Evolutionary conservation across 2,113 vertebrate species (phyloP).

Genomic region (Gasterosteus aculeatus): DNA sequence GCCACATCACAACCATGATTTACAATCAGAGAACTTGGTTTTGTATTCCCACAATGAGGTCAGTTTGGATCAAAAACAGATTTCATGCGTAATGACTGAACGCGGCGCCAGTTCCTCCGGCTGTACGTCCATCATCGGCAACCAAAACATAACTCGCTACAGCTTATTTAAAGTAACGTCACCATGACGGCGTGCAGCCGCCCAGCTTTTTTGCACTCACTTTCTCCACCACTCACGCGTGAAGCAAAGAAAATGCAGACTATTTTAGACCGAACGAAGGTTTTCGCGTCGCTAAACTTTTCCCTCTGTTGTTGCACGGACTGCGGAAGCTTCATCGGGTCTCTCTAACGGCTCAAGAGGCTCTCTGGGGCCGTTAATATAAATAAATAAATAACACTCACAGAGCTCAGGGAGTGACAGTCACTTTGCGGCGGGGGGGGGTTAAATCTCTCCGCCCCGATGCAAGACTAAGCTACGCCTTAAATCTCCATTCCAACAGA

Average conservation of each 20-base stretch:
- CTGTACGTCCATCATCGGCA: slow-evolving; percentile 30
- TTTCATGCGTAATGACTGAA: slow-evolving; percentile 37
- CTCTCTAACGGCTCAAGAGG: slow-evolving; percentile 70
- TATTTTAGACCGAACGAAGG: slow-evolving; percentile 22
- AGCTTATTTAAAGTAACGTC: slow-evolving; percentile 40
- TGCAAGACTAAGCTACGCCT: slow-evolving; percentile 65
- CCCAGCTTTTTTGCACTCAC: not conserved
- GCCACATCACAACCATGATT: slow-evolving; percentile 66
- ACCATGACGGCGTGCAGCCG: slow-evolving; percentile 19
- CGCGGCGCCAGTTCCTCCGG: slow-evolving; percentile 29
- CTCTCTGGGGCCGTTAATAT: slow-evolving; percentile 44
- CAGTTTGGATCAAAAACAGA: slow-evolving; percentile 71
- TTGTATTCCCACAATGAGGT: slow-evolving; percentile 71
- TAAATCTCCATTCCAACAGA: slow-evolving; percentile 68
- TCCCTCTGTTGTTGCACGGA: slow-evolving; percentile 35
- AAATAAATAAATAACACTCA: slow-evolving; percentile 6
- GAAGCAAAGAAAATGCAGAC: slow-evolving; percentile 1
- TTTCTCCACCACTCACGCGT: slow-evolving; percentile 6
- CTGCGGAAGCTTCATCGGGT: slow-evolving; percentile 66
- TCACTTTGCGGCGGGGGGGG: slow-evolving; percentile 28
- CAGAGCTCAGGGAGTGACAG: slow-evolving; percentile 52
- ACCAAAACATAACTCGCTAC: slow-evolving; percentile 50
- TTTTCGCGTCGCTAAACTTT: slow-evolving; percentile 9
- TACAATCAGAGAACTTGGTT: slow-evolving; percentile 64
- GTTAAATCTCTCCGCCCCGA: slow-evolving; percentile 63